phyloP scores from a whole-genome alignment of 2,888 invertebrate species.

The Glyphotaelius pellucidus region DNA sequence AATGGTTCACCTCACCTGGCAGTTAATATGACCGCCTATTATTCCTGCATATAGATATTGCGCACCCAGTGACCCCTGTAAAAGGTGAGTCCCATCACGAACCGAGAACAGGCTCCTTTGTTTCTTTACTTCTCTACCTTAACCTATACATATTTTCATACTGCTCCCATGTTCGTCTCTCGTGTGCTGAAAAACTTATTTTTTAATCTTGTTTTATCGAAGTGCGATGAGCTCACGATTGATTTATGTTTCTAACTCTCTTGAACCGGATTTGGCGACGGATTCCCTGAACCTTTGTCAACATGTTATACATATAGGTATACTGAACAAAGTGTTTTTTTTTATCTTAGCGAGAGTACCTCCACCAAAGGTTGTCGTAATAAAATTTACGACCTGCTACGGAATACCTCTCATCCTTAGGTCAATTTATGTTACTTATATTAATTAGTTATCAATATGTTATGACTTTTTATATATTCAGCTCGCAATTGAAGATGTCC shows the following conservation, averaged over 20 bases:
- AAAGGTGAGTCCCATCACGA: constrained; percentile 55
- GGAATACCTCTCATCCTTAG: not conserved
- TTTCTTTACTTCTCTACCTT: constrained; percentile 5
- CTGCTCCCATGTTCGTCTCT: constrained; percentile 2
- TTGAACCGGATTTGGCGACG: not conserved
- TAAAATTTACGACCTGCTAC: not conserved
- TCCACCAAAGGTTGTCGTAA: not conserved
- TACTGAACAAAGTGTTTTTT: not conserved
- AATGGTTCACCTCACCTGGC: constrained; percentile 35
- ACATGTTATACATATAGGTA: not conserved
- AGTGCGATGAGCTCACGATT: not conserved
- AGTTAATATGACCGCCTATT: constrained; percentile 40
- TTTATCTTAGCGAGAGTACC: not conserved
- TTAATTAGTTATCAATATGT: too few species aligned
- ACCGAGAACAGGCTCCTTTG: constrained; percentile 29
- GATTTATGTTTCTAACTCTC: not conserved
- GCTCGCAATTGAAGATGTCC: too few species aligned
- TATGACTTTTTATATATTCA: too few species aligned
- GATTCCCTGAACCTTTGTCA: not conserved
- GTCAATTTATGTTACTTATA: not conserved
- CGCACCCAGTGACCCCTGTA: constrained; percentile 52
- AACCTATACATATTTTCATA: not conserved
- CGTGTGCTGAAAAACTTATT: not conserved
- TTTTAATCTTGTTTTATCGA: not conserved
- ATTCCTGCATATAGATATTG: constrained; percentile 45